Conservation (phyloP, 1,140 invertebrate genomes). For the Mesaphorura yosii region DNA sequence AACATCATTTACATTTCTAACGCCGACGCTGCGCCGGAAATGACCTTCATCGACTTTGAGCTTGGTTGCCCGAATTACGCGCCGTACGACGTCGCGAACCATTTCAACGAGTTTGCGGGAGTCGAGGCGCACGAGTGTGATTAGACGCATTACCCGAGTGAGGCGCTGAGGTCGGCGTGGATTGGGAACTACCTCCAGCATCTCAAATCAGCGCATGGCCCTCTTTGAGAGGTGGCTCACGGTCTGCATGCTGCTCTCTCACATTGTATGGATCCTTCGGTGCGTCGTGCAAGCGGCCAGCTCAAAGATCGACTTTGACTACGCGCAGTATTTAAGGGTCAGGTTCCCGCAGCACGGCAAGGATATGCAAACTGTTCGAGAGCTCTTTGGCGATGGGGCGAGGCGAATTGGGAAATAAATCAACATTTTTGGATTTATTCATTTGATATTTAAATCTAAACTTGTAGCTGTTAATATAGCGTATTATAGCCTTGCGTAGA, state of each 20-base stretch:
- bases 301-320: conserved; percentile 90
- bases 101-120: conserved; percentile 89
- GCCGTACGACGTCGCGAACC: conserved; percentile 93
- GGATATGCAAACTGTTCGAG: too few species aligned
- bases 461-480: too few species aligned
- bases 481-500: too few species aligned
- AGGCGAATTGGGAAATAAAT: too few species aligned
- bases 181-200: conserved; percentile 58
- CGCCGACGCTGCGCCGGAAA: conserved; percentile 51
- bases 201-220: conserved; percentile 42
- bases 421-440: too few species aligned
- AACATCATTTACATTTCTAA: conserved; percentile 90
- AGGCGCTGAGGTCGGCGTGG: conserved; percentile 72
- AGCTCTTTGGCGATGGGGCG: too few species aligned
- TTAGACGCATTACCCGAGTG: conserved; percentile 63
- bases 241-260: conserved; percentile 49
- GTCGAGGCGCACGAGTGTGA: conserved; percentile 61
- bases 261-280: conserved; percentile 91
- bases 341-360: too few species aligned
- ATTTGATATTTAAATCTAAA: too few species aligned
- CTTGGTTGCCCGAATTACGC: conserved; percentile 90
- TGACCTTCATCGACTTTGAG: conserved; percentile 96
- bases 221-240: conserved; percentile 20
- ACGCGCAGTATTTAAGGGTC: conserved; percentile 71
- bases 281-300: conserved; percentile 77